These are phyloP conservation scores for Neostethus bicornis DNA, from an alignment of 2,797 vertebrate species.

Conservation along the genomic window DNA sequence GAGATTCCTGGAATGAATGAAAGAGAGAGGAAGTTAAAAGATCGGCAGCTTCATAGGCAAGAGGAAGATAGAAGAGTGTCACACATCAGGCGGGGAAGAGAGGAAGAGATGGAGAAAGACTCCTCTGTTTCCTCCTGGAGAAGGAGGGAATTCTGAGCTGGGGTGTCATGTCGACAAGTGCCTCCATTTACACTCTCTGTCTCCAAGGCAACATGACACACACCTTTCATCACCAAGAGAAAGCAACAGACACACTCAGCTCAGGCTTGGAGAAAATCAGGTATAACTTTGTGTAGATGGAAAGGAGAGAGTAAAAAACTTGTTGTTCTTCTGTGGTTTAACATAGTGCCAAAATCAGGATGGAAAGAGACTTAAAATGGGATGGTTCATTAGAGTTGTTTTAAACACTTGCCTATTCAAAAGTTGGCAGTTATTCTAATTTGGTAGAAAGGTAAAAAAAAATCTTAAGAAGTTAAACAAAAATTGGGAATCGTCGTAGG, in stretches of 20 bases:
- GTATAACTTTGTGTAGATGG: neutral
- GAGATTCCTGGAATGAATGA: conserved; percentile 34
- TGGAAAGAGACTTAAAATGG: neutral
- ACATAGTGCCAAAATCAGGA: neutral
- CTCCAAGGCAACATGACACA: conserved; percentile 69
- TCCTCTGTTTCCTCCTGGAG: conserved; percentile 67
- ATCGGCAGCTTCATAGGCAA: conserved; percentile 34
- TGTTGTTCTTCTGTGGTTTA: neutral
- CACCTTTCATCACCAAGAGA: conserved; percentile 44
- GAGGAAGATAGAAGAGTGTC: conserved; percentile 55
- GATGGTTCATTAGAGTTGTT: neutral
- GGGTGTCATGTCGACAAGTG: conserved; percentile 76
- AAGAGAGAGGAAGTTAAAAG: conserved; percentile 44
- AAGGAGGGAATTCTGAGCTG: conserved; percentile 74
- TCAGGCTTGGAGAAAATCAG: conserved; percentile 13
- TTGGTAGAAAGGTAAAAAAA: too few species aligned
- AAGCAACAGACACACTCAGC: conserved; percentile 26
- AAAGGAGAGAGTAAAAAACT: neutral
- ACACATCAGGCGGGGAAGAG: conserved; percentile 57
- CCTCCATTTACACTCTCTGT: conserved; percentile 75
- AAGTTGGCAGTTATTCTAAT: too few species aligned
- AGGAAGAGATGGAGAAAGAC: conserved; percentile 67
- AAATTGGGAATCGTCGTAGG: too few species aligned
- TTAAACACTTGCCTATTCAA: too few species aligned
- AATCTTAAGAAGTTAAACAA: too few species aligned